Base-by-base conservation (phyloP, 2,888 invertebrate species). In the Aporophyla lueneburgensis region DNA sequence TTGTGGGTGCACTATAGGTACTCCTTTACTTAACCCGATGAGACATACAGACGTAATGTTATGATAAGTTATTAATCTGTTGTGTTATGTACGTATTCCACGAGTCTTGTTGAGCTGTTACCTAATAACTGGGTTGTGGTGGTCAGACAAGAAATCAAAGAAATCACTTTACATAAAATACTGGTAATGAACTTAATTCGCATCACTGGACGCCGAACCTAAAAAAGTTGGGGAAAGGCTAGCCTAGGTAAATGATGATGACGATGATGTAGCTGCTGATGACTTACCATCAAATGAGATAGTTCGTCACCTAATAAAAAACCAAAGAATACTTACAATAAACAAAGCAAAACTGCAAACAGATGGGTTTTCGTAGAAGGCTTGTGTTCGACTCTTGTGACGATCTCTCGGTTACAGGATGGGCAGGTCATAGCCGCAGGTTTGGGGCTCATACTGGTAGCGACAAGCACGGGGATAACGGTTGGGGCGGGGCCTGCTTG, bases 281-380 rank as follows among this genome's bases (percentile, higher is more conserved):
- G 5, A 21, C 49, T n/a, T n/a, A 21, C 33, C 51, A 27, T 21
- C 27, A 27, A 24, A 19, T 65, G 19, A 10, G 4, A 19, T 21
- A 56, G 14, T 66, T 49, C 59, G 2, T 40, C 49, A 70, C 2
- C 5, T 16, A 27, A 40, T 12, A 46, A 51, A 9, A 21, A 10
- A 71, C 9, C 14, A 27, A 51, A 43, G 0, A 27, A 58, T 63
- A 74, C 76, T 81, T 27, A 76, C 65, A 75, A 5, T 53, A 95
- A 40, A 86, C 97, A 97, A 19, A 97, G 90, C 1, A 97, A 67
- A 12, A 95, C 81, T 9, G 97, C 97, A 80, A 96, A 94, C 7
- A 97, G 87, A 90, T 97, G 97, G 1, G 97, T 97, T 72, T 94
- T 95, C 12, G 95, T 94, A 0, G 96, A 94, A 7, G 97, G 87